A percentile compares a stretch with the other conserved stretches of the same genome.
phyloP scores from a whole-genome alignment of 2,888 invertebrate genomes.

The Drosophila paracracens region DNA sequence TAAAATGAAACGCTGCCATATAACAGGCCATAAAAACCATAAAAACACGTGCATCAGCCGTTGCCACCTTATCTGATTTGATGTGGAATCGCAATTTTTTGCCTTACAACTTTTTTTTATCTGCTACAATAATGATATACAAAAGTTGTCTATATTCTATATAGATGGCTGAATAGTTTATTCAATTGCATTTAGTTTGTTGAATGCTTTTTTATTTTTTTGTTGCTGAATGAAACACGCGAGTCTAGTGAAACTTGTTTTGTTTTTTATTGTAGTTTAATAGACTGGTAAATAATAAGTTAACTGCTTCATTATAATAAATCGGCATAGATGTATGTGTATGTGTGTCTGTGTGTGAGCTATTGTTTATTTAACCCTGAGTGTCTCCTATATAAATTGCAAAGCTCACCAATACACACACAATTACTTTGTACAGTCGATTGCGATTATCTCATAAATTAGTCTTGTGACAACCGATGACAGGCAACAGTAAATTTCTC shows the following conservation, averaged over 20 bases:
- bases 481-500: slow-evolving; percentile 39
- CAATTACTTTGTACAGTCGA: slow-evolving; percentile 25
- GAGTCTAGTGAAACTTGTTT: slow-evolving; percentile 35
- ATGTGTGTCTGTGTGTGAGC: slow-evolving; percentile 6
- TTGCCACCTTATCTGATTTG: slow-evolving; percentile 5
- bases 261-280: slow-evolving; percentile 31
- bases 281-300: slow-evolving; percentile 58
- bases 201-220: slow-evolving; percentile 16
- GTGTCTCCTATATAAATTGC: slow-evolving; percentile 49
- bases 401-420: slow-evolving; percentile 37
- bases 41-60: slow-evolving; percentile 35
- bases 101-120: neutral
- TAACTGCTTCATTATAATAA: slow-evolving; percentile 75
- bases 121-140: neutral
- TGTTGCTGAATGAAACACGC: slow-evolving; percentile 40
- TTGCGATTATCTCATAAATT: slow-evolving; percentile 80
- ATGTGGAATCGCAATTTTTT: neutral
- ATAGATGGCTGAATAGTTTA: slow-evolving; percentile 7
- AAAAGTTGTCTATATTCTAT: neutral
- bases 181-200: slow-evolving; percentile 9
- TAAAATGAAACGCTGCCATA: slow-evolving; percentile 5
- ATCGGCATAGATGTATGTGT: slow-evolving; percentile 31
- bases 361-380: slow-evolving; percentile 45
- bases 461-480: slow-evolving; percentile 82
- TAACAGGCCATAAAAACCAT: slow-evolving; percentile 29